Base-by-base conservation (phyloP, 2,888 invertebrate species). In the Gastracanthus pulcherrimus region DNA sequence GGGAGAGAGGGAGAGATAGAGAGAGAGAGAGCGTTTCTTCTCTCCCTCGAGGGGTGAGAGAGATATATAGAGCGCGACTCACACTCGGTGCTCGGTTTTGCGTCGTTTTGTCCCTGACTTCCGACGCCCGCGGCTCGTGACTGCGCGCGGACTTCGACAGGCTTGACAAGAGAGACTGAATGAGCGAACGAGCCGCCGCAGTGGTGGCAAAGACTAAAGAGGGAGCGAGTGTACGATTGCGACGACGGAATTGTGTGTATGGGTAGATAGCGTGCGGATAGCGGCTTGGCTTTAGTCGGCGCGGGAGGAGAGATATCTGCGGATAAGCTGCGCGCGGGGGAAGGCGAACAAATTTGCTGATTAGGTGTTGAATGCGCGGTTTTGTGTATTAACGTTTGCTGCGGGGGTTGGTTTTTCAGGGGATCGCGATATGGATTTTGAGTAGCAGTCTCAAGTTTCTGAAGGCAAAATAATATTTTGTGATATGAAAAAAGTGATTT, bases 1-100 rank as follows among this genome's bases (percentile, higher is more conserved):
- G 90, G 88, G 89, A 88, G 89, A 88, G 89, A 89, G 89, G 87
- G 51, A 71, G 38, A 71, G 23, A 66, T 51, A 55, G 58, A 29
- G 38, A 66, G 34, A 87, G 87, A 41, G 77, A 29, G 64, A 64
- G 74, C 83, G 80, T 82, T 81, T 84, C 77, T 80, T 77, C 69
- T 82, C 72, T 70, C 80, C 79, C 70, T 26, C 58, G 31, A 55
- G 62, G 62, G 75, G 64, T 60, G 26, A 16, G 23, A 23, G 34
- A 58, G 60, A 26, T 62, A 67, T 67, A 45, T 60, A 67, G 58
- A 74, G 66, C 64, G 67, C 16, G 48, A 45, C 51, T 34, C 60
- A n/a, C n/a, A n/a, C n/a, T n/a, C n/a, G n/a, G n/a, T 48, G 38
- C 16, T 36, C 23, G 45, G 70, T 31, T 45, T 71, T 58, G 67